Conservation (phyloP, 2,888 invertebrate genomes). For the Eristalinus sepulchralis region DNA sequence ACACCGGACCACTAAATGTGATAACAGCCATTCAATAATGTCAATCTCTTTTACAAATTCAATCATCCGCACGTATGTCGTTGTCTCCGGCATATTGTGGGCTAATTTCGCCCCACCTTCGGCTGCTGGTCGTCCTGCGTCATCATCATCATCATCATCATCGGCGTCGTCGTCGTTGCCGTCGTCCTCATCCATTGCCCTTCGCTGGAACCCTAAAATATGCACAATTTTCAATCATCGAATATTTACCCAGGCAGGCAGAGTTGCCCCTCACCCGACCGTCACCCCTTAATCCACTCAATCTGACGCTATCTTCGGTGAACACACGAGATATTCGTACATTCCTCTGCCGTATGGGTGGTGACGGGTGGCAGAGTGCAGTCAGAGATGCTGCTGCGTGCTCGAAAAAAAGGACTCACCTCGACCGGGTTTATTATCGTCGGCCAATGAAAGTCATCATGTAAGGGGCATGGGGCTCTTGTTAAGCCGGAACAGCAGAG, state of each 20-base stretch:
- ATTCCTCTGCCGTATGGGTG: neutral
- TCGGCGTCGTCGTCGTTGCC: neutral
- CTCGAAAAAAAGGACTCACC: constrained; percentile 53
- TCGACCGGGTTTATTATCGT: constrained; percentile 46
- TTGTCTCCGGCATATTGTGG: constrained; percentile 45
- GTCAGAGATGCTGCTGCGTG: constrained; percentile 41
- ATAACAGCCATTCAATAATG: constrained; percentile 69
- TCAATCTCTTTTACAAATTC: constrained; percentile 70
- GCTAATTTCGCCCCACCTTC: constrained; percentile 45
- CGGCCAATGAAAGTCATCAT: constrained; percentile 66
- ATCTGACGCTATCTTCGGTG: constrained; percentile 38
- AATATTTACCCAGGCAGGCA: constrained; percentile 54
- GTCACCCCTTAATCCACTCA: neutral
- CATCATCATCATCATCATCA: neutral
- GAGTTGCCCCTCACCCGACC: neutral
- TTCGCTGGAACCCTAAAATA: constrained; percentile 48
- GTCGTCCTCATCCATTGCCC: neutral
- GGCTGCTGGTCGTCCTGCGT: constrained; percentile 23
- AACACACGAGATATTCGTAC: constrained; percentile 9
- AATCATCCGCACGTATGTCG: constrained; percentile 63
- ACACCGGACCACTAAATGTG: constrained; percentile 57
- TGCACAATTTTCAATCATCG: constrained; percentile 66
- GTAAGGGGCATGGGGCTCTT: constrained; percentile 12
- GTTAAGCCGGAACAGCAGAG: constrained; percentile 56
- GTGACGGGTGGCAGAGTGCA: neutral